phyloP scores from a whole-genome alignment of 2,113 vertebrate genomes.

The Tympanuchus pallidicinctus region DNA sequence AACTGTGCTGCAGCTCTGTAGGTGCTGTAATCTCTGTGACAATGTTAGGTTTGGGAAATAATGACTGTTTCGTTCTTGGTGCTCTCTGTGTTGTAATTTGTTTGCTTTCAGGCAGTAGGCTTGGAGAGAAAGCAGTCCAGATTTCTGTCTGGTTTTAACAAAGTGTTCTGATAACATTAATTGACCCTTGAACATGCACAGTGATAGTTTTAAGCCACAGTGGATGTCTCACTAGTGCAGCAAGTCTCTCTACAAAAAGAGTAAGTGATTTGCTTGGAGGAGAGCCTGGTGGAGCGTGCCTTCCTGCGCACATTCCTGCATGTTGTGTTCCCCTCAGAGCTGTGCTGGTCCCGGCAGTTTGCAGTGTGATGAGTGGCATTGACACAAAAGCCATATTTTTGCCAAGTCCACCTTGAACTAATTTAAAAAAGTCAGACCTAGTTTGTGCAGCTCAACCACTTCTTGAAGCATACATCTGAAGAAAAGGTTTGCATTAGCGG shows the following conservation, averaged over 20 bases:
- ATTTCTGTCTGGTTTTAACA: background rate
- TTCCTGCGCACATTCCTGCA: background rate
- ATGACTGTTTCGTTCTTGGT: background rate
- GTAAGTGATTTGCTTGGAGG: background rate
- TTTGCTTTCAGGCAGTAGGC: background rate
- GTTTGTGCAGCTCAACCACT: background rate
- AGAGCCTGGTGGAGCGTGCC: background rate
- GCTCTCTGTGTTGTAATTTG: background rate
- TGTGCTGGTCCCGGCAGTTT: background rate
- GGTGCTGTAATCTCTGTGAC: background rate
- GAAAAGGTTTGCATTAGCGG: background rate
- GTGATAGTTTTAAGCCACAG: background rate
- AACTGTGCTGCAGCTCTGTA: background rate
- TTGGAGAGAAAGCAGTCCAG: background rate
- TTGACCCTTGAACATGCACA: background rate
- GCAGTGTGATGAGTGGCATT: background rate
- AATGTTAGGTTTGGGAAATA: background rate
- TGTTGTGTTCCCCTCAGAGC: background rate
- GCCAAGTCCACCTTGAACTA: background rate
- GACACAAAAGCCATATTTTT: background rate
- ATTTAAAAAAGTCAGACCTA: background rate
- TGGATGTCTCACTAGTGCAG: background rate
- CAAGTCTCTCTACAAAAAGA: background rate
- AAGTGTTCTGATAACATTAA: background rate
- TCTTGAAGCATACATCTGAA: background rate